phyloP scores from a whole-genome alignment of 2,888 invertebrate species.

The Melieria picta region DNA sequence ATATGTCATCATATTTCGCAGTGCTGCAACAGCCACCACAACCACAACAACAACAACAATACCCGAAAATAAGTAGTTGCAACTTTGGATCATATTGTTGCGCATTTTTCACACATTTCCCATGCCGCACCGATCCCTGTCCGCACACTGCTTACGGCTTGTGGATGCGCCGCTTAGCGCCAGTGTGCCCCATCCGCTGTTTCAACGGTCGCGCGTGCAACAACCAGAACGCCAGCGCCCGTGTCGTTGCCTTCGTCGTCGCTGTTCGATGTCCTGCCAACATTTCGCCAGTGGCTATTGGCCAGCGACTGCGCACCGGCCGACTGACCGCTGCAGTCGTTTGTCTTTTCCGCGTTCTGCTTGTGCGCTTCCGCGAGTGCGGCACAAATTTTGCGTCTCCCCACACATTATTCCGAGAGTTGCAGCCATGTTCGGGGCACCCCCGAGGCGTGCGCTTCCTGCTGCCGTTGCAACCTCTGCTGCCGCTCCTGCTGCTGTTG shows the following conservation, averaged over 20 bases:
- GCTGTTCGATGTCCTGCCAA: too few relatives aligned
- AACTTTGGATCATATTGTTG: slow-evolving; percentile 5
- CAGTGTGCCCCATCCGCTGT: not conserved
- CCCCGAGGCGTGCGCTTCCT: slow-evolving; percentile 30
- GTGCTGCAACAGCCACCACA: slow-evolving; percentile 19
- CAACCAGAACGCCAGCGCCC: too few relatives aligned
- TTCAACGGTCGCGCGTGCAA: too few relatives aligned
- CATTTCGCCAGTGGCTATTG: slow-evolving; percentile 1
- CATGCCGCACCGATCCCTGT: not conserved
- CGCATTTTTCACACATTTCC: slow-evolving; percentile 9
- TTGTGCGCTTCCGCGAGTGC: not conserved
- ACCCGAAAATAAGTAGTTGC: slow-evolving; percentile 4
- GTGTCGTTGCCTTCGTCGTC: too few relatives aligned
- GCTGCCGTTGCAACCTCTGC: slow-evolving; percentile 7
- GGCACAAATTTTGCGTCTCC: not conserved
- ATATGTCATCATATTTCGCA: slow-evolving; percentile 67
- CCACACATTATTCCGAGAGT: slow-evolving; percentile 6
- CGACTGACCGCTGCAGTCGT: slow-evolving; percentile 38
- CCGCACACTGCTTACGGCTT: not conserved
- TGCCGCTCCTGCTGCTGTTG: not conserved
- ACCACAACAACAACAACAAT: not conserved
- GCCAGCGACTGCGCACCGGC: slow-evolving; percentile 35
- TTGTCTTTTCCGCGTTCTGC: too few relatives aligned
- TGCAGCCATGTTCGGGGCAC: not conserved
- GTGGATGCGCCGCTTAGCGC: slow-evolving; percentile 10